phyloP scores from a whole-genome alignment of 2,797 vertebrate genomes.

The Sebastes steindachneri region DNA sequence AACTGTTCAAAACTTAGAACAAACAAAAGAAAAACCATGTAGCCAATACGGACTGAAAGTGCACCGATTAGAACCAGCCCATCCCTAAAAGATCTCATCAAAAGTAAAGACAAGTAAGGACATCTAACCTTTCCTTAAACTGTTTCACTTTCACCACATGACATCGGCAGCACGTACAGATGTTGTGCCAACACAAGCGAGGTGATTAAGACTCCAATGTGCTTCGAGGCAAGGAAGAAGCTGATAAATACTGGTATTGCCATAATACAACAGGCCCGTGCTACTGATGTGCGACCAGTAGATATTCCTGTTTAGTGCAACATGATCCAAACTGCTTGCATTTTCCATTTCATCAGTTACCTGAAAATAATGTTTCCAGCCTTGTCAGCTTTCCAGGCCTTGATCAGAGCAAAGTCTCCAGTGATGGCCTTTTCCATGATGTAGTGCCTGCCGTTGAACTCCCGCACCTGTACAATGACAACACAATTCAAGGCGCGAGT shows the following conservation, averaged over 20 bases:
- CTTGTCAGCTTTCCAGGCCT: constrained; percentile 96
- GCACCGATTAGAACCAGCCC: not conserved
- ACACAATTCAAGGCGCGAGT: not conserved
- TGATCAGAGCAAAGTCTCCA: constrained; percentile 94
- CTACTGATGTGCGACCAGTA: not conserved
- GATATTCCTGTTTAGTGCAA: not conserved
- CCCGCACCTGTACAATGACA: constrained; percentile 85
- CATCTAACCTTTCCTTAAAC: not conserved
- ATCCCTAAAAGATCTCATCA: not conserved
- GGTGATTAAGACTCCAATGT: constrained; percentile 5
- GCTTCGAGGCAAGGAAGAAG: not conserved
- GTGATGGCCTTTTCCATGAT: constrained; percentile 95
- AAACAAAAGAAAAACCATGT: not conserved
- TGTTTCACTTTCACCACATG: not conserved
- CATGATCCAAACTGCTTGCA: not conserved
- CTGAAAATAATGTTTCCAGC: constrained; percentile 97
- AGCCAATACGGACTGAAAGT: not conserved
- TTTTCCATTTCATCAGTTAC: constrained; percentile 68
- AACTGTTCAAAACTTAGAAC: not conserved
- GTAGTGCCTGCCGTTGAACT: constrained; percentile 92
- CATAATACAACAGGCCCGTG: not conserved
- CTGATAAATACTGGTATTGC: constrained; percentile 9
- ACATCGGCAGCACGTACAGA: not conserved
- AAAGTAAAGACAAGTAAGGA: not conserved
- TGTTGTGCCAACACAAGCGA: constrained; percentile 55